Percentiles rank a stretch among this genome's conserved stretches.
phyloP scores from a whole-genome alignment of 2,113 vertebrate genomes.

The Crypturellus undulatus region DNA sequence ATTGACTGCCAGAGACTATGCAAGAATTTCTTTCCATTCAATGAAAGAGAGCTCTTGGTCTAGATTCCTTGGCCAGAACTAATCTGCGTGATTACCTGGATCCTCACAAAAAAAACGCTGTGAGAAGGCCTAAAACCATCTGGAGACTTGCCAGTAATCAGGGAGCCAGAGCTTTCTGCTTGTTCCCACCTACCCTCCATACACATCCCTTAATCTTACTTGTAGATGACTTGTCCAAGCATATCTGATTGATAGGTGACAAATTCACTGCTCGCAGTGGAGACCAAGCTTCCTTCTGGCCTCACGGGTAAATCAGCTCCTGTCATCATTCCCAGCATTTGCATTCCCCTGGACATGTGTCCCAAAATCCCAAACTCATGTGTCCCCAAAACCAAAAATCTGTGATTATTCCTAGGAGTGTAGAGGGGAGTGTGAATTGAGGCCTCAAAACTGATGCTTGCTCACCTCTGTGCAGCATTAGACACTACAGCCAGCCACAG shows the following conservation, averaged over 20 bases:
- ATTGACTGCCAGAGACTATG: neutral
- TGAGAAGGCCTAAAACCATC: neutral
- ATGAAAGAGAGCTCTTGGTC: neutral
- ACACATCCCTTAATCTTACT: fast-evolving
- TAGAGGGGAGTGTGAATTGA: neutral
- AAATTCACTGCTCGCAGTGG: neutral
- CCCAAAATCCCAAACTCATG: neutral
- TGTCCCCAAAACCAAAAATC: neutral
- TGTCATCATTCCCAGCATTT: neutral
- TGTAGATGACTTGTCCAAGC: neutral
- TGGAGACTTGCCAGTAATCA: fast-evolving
- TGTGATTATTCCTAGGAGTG: neutral
- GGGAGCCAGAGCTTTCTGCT: neutral
- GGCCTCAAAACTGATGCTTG: fast-evolving
- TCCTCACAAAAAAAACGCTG: neutral
- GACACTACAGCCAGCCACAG: neutral
- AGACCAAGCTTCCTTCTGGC: neutral
- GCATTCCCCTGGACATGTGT: neutral
- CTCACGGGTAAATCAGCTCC: fast-evolving
- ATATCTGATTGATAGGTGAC: neutral
- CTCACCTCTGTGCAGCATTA: neutral
- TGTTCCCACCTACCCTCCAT: neutral
- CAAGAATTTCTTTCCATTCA: neutral
- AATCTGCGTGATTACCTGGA: neutral
- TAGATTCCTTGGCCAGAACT: neutral